Base-by-base conservation (phyloP, 2,113 vertebrate genomes). In the Morone chrysops region DNA sequence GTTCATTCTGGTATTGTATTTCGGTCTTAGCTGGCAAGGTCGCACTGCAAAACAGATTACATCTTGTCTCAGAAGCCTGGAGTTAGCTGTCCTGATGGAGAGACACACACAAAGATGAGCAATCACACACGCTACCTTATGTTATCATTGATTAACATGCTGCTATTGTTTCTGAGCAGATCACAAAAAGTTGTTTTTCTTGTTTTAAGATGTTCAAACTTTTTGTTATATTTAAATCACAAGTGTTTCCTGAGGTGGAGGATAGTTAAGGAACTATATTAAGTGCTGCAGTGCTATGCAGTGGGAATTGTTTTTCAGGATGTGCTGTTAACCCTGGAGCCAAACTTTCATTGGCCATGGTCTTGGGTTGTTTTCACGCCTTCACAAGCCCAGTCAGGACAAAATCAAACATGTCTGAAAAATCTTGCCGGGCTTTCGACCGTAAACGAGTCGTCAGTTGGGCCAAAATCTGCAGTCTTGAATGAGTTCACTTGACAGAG, bases 351-450 rank as follows among this genome's bases (percentile, higher is more conserved):
- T 70, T 22, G 31, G 78, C 70, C 63, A 17, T 25, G 43, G 16
- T 36, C 40, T 75, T 50, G 17, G 59, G 48, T 70, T 2, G 50
- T 50, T 14, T 61, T n/a, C 74, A 16, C 7, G 25, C 70, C 31
- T 41, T 57, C 61, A 60, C 67, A 63, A 82, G 80, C 82, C 81
- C 78, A 76, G 75, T 84, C 73, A 79, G 16, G 70, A 82, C 83
- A 53, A 75, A 87, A 60, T 87, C 81, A 75, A 74, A 87, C 87
- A 76, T 48, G 75, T 87, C 43, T 65, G n/a, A 72, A 59, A 59
- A 65, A 45, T 79, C 48, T 47, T 72, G 59, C 51, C 6, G 9
- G 77, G 70, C 31, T 50, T 36, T 9, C 31, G 51, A 40, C 63
- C 80, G 69, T 47, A 50, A 80, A 6, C 3, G 16, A 89, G 63